Percentiles rank a stretch among this genome's conserved stretches.
These are phyloP conservation scores for Polypedilum pembai DNA, from an alignment of 1,140 invertebrate genomes.

Conservation along the genomic window DNA sequence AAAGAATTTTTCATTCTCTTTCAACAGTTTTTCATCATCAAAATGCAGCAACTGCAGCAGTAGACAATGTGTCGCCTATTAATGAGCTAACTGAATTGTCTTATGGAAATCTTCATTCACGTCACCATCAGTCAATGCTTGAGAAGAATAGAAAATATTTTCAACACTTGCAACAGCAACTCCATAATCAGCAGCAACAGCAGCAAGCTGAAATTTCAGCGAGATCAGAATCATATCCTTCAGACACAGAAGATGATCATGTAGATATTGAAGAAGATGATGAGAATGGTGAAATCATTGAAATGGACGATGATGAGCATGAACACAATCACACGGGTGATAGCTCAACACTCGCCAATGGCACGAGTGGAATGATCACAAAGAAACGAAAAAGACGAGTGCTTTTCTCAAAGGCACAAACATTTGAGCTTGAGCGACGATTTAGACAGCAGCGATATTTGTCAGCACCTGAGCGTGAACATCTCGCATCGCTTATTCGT, in stretches of 20 bases:
- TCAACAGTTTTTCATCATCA: constrained; percentile 24
- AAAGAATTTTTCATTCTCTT: constrained; percentile 10
- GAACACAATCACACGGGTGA: constrained; percentile 38
- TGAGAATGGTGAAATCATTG: constrained; percentile 45
- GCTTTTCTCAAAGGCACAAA: constrained; percentile 97
- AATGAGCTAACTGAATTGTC: constrained; percentile 3
- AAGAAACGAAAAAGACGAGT: constrained; percentile 95
- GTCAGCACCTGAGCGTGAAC: constrained; percentile 91
- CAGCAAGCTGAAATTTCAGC: not conserved
- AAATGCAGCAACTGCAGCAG: not conserved
- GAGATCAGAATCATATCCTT: constrained; percentile 22
- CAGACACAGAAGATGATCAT: constrained; percentile 29
- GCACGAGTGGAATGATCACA: constrained; percentile 49
- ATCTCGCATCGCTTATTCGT: constrained; percentile 87
- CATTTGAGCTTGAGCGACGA: constrained; percentile 87
- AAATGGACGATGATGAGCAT: constrained; percentile 50
- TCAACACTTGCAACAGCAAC: constrained; percentile 9
- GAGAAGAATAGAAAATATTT: constrained; percentile 22
- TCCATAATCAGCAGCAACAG: not conserved
- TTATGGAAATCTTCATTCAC: not conserved
- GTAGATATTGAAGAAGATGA: constrained; percentile 46
- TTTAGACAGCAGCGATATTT: constrained; percentile 95
- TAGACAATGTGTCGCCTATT: not conserved
- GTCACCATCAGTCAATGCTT: not conserved
- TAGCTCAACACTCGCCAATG: constrained; percentile 32